These are phyloP conservation scores for Dufourea novaeangliae DNA, from an alignment of 1,140 invertebrate species.

Conservation along the genomic window DNA sequence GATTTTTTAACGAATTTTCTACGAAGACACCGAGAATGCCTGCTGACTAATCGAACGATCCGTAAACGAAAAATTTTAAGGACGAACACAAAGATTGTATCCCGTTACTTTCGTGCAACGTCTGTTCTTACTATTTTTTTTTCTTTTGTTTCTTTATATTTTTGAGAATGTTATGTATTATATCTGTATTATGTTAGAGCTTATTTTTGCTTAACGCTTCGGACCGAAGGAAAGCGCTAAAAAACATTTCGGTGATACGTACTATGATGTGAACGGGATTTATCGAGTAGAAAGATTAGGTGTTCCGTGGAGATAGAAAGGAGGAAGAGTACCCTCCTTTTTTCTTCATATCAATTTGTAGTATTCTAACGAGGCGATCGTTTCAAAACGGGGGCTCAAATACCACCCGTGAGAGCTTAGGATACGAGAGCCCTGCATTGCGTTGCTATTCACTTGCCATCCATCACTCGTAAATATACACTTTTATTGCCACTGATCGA, in stretches of 20 bases:
- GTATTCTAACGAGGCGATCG: slow-evolving; percentile 31
- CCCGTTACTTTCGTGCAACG: neutral
- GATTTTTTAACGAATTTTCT: slow-evolving; percentile 15
- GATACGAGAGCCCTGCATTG: neutral
- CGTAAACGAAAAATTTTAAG: neutral
- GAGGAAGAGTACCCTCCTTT: slow-evolving; percentile 2
- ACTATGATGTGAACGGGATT: slow-evolving; percentile 6
- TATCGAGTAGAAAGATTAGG: slow-evolving; percentile 23
- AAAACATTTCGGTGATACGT: slow-evolving; percentile 35
- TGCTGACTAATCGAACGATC: neutral
- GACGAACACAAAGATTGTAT: neutral
- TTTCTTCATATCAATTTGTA: slow-evolving; percentile 58
- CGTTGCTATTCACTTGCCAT: slow-evolving; percentile 31
- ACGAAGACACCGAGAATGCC: neutral
- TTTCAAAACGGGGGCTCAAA: neutral
- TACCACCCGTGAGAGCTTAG: slow-evolving; percentile 32
- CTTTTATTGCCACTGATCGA: slow-evolving; percentile 47
- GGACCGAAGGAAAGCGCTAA: slow-evolving; percentile 15
- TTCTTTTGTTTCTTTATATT: neutral
- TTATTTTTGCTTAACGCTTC: slow-evolving; percentile 28
- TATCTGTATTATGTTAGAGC: slow-evolving; percentile 8
- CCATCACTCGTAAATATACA: slow-evolving; percentile 28
- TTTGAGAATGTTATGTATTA: slow-evolving; percentile 1
- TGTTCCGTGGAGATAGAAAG: slow-evolving; percentile 27
- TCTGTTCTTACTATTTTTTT: neutral